Evolutionary conservation across 2,888 invertebrate species (phyloP).

Genomic region (Tetragonula carbonaria): DNA sequence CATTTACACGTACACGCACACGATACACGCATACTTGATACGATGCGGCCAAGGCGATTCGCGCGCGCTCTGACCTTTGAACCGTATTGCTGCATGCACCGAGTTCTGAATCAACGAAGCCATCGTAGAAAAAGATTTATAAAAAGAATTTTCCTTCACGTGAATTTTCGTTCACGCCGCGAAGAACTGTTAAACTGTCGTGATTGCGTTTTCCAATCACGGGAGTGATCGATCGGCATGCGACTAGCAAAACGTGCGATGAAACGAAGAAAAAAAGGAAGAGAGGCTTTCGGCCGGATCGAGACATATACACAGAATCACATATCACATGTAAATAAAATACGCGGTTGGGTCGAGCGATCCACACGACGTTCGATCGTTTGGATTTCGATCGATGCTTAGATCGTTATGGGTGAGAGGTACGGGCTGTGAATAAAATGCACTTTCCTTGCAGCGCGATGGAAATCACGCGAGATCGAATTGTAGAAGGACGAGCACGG

Average conservation of each 20-base stretch:
- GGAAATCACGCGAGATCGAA: slow-evolving; percentile 20
- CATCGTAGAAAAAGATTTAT: too few relatives aligned
- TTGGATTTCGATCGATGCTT: slow-evolving; percentile 53
- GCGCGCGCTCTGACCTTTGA: neutral
- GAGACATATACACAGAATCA: slow-evolving; percentile 34
- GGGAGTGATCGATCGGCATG: neutral
- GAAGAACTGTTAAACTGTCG: neutral
- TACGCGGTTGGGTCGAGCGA: slow-evolving; percentile 2
- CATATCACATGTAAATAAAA: slow-evolving; percentile 62
- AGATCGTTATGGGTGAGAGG: slow-evolving; percentile 60
- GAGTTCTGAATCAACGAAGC: neutral
- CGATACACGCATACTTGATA: neutral
- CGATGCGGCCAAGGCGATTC: neutral
- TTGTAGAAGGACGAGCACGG: slow-evolving; percentile 20
- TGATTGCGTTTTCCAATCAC: neutral
- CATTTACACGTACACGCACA: neutral
- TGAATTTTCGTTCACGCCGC: neutral
- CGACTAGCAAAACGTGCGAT: neutral
- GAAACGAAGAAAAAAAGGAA: too few relatives aligned
- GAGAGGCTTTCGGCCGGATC: slow-evolving; percentile 1
- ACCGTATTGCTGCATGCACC: neutral
- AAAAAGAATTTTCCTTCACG: too few relatives aligned
- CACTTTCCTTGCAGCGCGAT: slow-evolving; percentile 51
- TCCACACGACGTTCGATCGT: slow-evolving; percentile 34
- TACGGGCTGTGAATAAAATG: slow-evolving; percentile 69